Evolutionary conservation across 2,113 vertebrate genomes (phyloP), one percentile per base, ranked within the genome.

Genomic region (Copsychus sechellarum): DNA sequence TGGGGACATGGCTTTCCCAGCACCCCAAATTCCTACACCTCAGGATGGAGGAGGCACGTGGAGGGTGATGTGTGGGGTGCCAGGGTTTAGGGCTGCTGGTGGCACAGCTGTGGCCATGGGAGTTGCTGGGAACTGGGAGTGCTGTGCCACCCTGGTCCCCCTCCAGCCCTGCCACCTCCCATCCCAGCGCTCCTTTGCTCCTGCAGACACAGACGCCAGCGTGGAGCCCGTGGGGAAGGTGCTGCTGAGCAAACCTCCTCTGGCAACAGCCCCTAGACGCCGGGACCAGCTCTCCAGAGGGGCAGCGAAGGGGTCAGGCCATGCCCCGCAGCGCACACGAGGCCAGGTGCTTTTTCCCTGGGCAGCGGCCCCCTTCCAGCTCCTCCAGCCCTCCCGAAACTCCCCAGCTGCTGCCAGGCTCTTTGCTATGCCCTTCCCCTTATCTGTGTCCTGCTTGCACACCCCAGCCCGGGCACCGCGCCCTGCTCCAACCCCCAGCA

Each of bases 221-320:
- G 1, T 19, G 40, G 64, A 95, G 67, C 71, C 80, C 13, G 6
- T 9, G 2, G 18, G 8, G 64, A 97, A 94, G 72, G 8, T 95
- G 67, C 91, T 88, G 47, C 91, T 97, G 86, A 95, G 53, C 92
- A 96, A 93, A 51, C 96, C 96, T 26, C 95, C 83, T 0, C 77
- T 92, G 88, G 57, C 11, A 2, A 22, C 4, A 1, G 51, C 43
- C 69, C 19, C 89, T 5, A 53, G 45, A 25, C 85, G 31, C 62
- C 72, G 65, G 40, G 48, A 92, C 14, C 69, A 86, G 12, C 26
- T 12, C 1, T 3, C 38, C 57, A 91, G 50, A 40, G 90, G 50
- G 2, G 4, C 85, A 26, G 83, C 4, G 0, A 96, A 56, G 83
- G 70, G 61, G 4, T 43, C 36, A 0, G 65, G 86, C 47, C 91